Conservation (phyloP, 2,888 invertebrate species). For the Eucriotettix oculatus region DNA sequence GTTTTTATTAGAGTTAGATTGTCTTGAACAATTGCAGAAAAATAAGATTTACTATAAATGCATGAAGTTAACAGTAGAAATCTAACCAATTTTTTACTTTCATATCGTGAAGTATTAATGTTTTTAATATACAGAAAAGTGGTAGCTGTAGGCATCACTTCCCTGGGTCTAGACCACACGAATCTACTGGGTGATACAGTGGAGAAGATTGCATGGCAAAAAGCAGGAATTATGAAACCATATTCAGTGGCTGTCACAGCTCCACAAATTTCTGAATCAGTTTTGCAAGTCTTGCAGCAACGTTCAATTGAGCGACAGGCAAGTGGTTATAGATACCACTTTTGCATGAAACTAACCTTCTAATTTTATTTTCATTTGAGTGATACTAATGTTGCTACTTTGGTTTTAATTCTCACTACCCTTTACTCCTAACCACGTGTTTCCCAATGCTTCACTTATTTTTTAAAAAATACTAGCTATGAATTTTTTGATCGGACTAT, state of each 20-base stretch:
- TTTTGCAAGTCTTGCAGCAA: slow-evolving; percentile 45
- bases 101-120: too few relatives aligned
- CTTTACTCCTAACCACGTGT: too few relatives aligned
- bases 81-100: too few relatives aligned
- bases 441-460: too few relatives aligned
- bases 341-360: too few relatives aligned
- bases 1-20: too few relatives aligned
- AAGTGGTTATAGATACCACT: slow-evolving; percentile 7
- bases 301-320: slow-evolving; percentile 49
- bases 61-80: too few relatives aligned
- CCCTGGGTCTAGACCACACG: slow-evolving; percentile 83
- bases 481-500: too few relatives aligned
- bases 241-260: slow-evolving; percentile 56
- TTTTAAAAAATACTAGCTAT: too few relatives aligned
- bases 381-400: slow-evolving; percentile 3
- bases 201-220: slow-evolving; percentile 81
- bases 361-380: background rate
- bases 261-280: slow-evolving; percentile 35
- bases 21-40: too few relatives aligned
- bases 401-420: too few relatives aligned
- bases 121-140: slow-evolving; percentile 5
- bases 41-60: too few relatives aligned
- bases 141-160: slow-evolving; percentile 65
- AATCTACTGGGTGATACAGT: slow-evolving; percentile 65
- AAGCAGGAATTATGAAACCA: slow-evolving; percentile 86